Evolutionary conservation across 2,797 vertebrate genomes (phyloP), one percentile per base, ranked within the genome.

Genomic region (Danio kyathit): DNA sequence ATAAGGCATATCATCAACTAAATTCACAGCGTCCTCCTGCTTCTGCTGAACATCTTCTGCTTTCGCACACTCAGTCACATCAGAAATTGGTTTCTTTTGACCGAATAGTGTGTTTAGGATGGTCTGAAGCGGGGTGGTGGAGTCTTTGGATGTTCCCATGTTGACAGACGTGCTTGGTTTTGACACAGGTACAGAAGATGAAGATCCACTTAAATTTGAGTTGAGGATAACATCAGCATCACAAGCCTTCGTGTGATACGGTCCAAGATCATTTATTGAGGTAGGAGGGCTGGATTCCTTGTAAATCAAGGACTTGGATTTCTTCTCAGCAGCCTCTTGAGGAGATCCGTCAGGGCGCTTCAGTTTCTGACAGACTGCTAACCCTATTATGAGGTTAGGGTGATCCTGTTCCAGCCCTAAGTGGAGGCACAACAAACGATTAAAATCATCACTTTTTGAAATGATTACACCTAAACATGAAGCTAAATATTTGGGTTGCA

Each of bases 331-430:
- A 73, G 77, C 40, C 72, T 99, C 97, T 1, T 86, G 86, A 2
- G 88, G 81, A 0, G 88, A 79, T 43, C 16, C 69, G 67, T 92
- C 92, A 43, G 90, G 89, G 52, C 96, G 96, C 82, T 98, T 99
- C 48, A 89, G 82, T 85, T 96, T 98, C 86, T 99, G 98, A 89
- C 96, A 94, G 84, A 99, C 95, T 16, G 96, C 97, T 76, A 99
- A 85, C 43, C 98, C 98, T 54, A 99, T 94, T 78, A 99, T 95
- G 80, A 99, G 92, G 92, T 99, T 98, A 2, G 97, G 97, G 41
- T 96, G 95, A 17, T 94, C 94, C 63, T 93, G 94, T 89, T 99
- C 98, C 79, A 99, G 95, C 69, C 98, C 97, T 99, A 91, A 82
- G 5, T 88, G 21, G 74, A 19, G 85, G 87, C 90, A 87, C 6